Base-by-base conservation (phyloP, 1,140 invertebrate species). In the Caenorhabditis briggsae region DNA sequence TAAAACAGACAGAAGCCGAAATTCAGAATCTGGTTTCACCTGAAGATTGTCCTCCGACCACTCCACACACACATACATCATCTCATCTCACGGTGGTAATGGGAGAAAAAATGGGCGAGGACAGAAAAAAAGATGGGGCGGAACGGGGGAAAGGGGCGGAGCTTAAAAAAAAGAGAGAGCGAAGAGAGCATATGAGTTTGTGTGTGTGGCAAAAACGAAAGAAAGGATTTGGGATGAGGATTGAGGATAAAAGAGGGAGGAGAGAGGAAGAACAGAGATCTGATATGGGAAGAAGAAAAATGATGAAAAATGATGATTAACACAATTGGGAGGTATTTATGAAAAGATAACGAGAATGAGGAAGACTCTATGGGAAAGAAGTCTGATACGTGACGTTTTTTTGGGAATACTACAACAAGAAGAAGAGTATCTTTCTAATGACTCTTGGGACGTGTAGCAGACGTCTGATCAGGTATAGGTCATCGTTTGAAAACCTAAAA, bases 201-300 rank as follows among this genome's bases (percentile, higher is more conserved):
- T 70, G 70, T 78, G 70, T 78, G 70, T 78, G 70, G 46, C 43
- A 78, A 78, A 78, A n/a, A 33, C 33, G 41, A 70, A 78, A 78
- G 70, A 78, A 50, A 78, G 70, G 70, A 78, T 78, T 78, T 78
- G 20, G 20, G 70, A 23, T 11, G 43, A 50, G 70, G 70, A 78
- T 78, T 61, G 48, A n/a, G 70, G 46, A 50, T 78, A 78, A 50
- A 50, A 20, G 41, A 53, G 46, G 20, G 46, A 43, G 41, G 20
- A 33, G 41, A 14, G 8, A 50, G 8, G 16, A 70, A 70, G 64
- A 70, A 70, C 64, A 70, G 64, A 70, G 64, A 70, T 70, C 64
- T 33, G 33, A 33, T 33, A 33, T 33, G 33, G 33, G 33, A 53
- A 53, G n/a, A 33, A 53, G 41, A 78, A 78, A n/a, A n/a, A n/a